Percentiles rank a stretch among this genome's conserved stretches.
phyloP scores from a whole-genome alignment of 1,140 invertebrate genomes.

The Scaptomyza graminum region DNA sequence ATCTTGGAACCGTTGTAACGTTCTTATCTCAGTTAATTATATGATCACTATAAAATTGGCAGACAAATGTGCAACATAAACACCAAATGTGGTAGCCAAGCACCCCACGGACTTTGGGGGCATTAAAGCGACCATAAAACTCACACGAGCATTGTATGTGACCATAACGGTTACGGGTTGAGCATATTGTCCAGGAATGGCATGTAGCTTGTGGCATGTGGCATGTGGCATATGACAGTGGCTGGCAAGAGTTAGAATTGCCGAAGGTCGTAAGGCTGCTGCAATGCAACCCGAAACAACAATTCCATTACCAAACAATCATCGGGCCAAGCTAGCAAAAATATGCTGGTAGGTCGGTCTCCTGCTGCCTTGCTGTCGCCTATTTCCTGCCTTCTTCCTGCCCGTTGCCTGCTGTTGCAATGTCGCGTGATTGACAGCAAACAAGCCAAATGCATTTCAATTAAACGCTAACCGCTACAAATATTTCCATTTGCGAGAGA shows the following conservation, averaged over 20 bases:
- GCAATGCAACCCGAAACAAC: not conserved
- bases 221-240: constrained; percentile 4
- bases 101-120: not conserved
- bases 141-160: not conserved
- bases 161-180: constrained; percentile 9
- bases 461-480: constrained; percentile 82
- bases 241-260: constrained; percentile 2
- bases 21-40: constrained; percentile 13
- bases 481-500: constrained; percentile 72
- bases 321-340: not conserved
- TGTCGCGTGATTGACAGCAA: constrained; percentile 68
- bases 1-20: too few relatives aligned
- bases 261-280: constrained; percentile 2
- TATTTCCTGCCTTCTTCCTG: not conserved
- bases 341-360: not conserved
- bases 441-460: constrained; percentile 82
- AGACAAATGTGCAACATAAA: constrained; percentile 15
- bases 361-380: not conserved
- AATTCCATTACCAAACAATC: constrained; percentile 12
- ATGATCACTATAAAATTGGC: constrained; percentile 21
- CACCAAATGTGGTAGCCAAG: constrained; percentile 1
- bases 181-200: not conserved
- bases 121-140: constrained; percentile 11
- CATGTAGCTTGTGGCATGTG: not conserved
- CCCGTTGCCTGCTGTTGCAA: constrained; percentile 25